phyloP scores from a whole-genome alignment of 37 sponge, comb jelly and placozoan genomes.

The Diacarnus erythraeanus region DNA sequence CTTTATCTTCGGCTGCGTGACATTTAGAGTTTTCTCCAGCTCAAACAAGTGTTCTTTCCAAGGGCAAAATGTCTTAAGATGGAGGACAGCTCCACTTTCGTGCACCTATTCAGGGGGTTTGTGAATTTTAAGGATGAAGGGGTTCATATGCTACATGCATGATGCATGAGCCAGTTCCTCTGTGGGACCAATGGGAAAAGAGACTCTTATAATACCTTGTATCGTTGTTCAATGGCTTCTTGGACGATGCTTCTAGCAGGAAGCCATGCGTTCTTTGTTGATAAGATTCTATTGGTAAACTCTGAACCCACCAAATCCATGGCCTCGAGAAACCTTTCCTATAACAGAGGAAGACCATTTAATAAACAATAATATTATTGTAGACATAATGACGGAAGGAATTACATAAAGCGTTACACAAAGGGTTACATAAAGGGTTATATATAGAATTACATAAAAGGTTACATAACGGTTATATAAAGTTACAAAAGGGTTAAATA shows the following conservation, averaged over 20 bases:
- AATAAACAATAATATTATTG: not conserved
- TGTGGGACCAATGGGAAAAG: too few relatives aligned
- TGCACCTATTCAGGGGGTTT: too few relatives aligned
- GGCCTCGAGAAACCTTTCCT: constrained; percentile 76
- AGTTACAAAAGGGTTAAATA: too few relatives aligned
- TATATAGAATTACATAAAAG: too few relatives aligned
- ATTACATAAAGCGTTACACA: too few relatives aligned
- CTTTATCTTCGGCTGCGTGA: constrained; percentile 55
- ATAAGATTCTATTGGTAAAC: constrained; percentile 41
- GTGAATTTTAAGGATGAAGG: too few relatives aligned
- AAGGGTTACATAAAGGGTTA: too few relatives aligned
- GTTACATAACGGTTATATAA: too few relatives aligned
- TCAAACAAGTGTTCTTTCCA: constrained; percentile 91
- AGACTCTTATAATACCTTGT: too few relatives aligned
- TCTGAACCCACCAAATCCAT: constrained; percentile 85
- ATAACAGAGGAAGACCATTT: constrained; percentile 7
- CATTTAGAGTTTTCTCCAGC: too few relatives aligned
- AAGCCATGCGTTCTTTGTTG: constrained; percentile 56
- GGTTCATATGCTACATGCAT: too few relatives aligned
- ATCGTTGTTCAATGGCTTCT: constrained; percentile 52
- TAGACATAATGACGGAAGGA: not conserved
- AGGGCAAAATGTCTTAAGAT: constrained; percentile 71
- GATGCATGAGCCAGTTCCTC: too few relatives aligned
- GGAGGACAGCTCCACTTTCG: constrained; percentile 70
- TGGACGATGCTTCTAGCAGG: constrained; percentile 78